A percentile compares a stretch with the other conserved stretches of the same genome.
These are phyloP conservation scores for Acrobeloides nanus DNA, from an alignment of 2,888 invertebrate genomes.

Conservation along the genomic window DNA sequence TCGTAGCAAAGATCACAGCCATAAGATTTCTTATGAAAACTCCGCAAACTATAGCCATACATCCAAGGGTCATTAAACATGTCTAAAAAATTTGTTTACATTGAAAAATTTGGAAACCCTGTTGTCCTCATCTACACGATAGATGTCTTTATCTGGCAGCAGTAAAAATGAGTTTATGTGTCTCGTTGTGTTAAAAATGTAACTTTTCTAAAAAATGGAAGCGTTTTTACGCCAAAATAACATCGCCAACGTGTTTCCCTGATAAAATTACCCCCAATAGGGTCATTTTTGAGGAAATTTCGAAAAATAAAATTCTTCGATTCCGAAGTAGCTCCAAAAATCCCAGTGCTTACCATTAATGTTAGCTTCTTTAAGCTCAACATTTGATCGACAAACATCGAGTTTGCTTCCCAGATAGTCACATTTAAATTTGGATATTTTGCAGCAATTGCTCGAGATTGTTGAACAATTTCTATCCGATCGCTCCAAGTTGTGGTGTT, in stretches of 20 bases:
- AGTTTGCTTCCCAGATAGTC: conserved; percentile 47
- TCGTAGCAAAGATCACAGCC: conserved; percentile 33
- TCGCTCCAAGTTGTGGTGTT: conserved; percentile 38
- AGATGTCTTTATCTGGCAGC: too few relatives aligned
- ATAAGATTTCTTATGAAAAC: conserved; percentile 44
- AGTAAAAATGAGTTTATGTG: too few relatives aligned
- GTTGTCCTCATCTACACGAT: too few relatives aligned
- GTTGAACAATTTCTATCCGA: conserved; percentile 37
- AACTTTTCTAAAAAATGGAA: too few relatives aligned
- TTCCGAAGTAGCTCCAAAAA: too few relatives aligned
- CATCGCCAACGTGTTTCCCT: too few relatives aligned
- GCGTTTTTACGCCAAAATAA: too few relatives aligned
- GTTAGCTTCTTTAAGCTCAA: conserved; percentile 42
- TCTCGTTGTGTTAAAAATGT: too few relatives aligned
- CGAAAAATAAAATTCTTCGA: too few relatives aligned
- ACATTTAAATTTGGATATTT: conserved; percentile 36
- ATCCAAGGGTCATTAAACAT: conserved; percentile 33
- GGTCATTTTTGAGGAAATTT: too few relatives aligned
- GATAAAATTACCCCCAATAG: too few relatives aligned
- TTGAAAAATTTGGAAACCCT: conserved; percentile 16
- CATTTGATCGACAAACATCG: conserved; percentile 53
- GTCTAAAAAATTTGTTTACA: conserved; percentile 39
- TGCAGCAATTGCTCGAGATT: conserved; percentile 32
- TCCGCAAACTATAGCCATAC: conserved; percentile 44
- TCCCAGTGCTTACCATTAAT: conserved; percentile 20